Conservation (phyloP, 2,113 vertebrate species). For the Diphyllodes magnificus region DNA sequence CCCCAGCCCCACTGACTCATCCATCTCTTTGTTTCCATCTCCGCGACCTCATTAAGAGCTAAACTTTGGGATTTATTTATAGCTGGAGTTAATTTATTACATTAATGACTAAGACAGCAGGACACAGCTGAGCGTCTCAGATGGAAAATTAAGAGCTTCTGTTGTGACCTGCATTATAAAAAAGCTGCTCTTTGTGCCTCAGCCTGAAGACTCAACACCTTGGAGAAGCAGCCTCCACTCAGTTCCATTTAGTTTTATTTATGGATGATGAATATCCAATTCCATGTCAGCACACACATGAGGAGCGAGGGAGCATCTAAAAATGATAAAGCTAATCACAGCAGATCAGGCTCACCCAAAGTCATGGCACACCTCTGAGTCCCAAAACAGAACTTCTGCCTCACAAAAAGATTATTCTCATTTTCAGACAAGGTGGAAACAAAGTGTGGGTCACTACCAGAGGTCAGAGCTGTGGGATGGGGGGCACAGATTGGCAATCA, state of each 20-base stretch:
- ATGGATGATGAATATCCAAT: neutral
- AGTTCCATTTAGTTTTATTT: neutral
- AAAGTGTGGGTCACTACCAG: neutral
- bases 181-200: neutral
- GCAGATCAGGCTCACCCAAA: neutral
- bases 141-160: neutral
- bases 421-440: neutral
- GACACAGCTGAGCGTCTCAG: neutral
- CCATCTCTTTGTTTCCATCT: neutral
- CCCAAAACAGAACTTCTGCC: neutral
- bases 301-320: neutral
- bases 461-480: neutral
- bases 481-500: rapidly evolving
- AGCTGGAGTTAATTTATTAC: neutral
- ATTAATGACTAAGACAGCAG: neutral
- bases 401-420: neutral
- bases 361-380: neutral
- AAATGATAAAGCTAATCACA: neutral
- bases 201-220: neutral
- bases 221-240: neutral
- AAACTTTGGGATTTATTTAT: neutral
- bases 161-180: neutral
- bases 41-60: neutral
- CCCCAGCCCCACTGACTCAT: neutral
- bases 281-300: neutral